Conservation (phyloP, 2,888 invertebrate species). For the Athalia circularis region DNA sequence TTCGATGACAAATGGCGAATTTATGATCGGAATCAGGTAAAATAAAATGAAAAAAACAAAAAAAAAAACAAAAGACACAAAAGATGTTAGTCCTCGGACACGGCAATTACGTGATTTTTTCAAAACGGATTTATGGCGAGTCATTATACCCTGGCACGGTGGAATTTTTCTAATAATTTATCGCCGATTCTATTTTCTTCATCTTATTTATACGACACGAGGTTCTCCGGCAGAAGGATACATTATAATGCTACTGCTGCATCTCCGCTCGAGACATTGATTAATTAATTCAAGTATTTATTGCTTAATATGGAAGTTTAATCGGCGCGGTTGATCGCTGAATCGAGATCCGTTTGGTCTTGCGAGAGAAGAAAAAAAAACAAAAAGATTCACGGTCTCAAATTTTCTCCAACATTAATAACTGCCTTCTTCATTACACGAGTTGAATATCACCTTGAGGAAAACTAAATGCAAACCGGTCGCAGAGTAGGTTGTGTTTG, state of each 20-base stretch:
- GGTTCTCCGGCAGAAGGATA: background rate
- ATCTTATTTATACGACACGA: conserved; percentile 37
- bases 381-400: too few species aligned
- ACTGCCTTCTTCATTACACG: too few species aligned
- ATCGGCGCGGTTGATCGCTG: background rate
- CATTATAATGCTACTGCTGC: conserved; percentile 1
- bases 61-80: conserved; percentile 51
- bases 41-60: too few species aligned
- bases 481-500: too few species aligned
- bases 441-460: too few species aligned
- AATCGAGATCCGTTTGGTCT: background rate
- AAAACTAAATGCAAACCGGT: too few species aligned
- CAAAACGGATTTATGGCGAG: conserved; percentile 64
- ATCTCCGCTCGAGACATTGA: conserved; percentile 9
- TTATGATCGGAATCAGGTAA: conserved; percentile 55
- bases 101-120: conserved; percentile 59
- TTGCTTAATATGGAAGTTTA: conserved; percentile 17
- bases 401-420: too few species aligned
- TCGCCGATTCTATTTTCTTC: conserved; percentile 66
- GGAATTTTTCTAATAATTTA: conserved; percentile 71
- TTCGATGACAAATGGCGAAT: conserved; percentile 53
- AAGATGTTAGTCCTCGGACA: conserved; percentile 47
- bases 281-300: conserved; percentile 33
- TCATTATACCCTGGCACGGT: conserved; percentile 68
- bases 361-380: background rate